phyloP scores from a whole-genome alignment of 2,113 vertebrate species.

The Dicerorhinus sumatrensis region DNA sequence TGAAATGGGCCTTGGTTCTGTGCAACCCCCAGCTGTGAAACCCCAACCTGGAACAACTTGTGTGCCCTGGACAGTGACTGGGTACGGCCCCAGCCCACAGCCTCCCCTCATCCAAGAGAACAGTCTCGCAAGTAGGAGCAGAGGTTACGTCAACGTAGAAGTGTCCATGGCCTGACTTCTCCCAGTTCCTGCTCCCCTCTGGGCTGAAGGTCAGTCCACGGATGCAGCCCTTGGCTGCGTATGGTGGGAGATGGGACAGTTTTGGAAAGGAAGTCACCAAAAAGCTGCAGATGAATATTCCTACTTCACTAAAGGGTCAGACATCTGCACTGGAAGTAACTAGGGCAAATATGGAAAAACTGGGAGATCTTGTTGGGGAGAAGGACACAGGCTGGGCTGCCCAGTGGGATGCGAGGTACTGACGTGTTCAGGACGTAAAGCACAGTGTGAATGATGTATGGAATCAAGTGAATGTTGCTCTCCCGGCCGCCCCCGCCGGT shows the following conservation, averaged over 20 bases:
- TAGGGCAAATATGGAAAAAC: accelerated
- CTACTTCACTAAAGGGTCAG: not conserved
- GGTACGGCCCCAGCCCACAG: accelerated
- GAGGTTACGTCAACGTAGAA: not conserved
- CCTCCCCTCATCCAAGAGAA: not conserved
- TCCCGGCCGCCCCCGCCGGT: slow-evolving; percentile 97
- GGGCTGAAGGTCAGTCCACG: not conserved
- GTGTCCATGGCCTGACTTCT: not conserved
- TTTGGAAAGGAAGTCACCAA: not conserved
- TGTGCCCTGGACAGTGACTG: not conserved
- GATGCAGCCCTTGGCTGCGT: not conserved
- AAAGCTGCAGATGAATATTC: not conserved
- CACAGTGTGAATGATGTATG: slow-evolving; percentile 99
- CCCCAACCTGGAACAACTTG: accelerated
- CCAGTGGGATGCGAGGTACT: slow-evolving; percentile 62
- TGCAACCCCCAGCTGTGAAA: not conserved
- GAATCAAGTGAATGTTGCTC: slow-evolving; percentile 99
- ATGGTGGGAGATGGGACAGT: accelerated
- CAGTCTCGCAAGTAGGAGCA: not conserved
- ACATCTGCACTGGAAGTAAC: not conserved
- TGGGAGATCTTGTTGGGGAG: not conserved
- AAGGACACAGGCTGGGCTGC: not conserved
- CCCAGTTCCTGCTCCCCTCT: not conserved
- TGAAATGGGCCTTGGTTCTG: not conserved
- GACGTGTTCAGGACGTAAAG: slow-evolving; percentile 99